These are phyloP conservation scores for Lemur catta DNA, from an alignment of 2,797 vertebrate genomes.

Conservation along the genomic window DNA sequence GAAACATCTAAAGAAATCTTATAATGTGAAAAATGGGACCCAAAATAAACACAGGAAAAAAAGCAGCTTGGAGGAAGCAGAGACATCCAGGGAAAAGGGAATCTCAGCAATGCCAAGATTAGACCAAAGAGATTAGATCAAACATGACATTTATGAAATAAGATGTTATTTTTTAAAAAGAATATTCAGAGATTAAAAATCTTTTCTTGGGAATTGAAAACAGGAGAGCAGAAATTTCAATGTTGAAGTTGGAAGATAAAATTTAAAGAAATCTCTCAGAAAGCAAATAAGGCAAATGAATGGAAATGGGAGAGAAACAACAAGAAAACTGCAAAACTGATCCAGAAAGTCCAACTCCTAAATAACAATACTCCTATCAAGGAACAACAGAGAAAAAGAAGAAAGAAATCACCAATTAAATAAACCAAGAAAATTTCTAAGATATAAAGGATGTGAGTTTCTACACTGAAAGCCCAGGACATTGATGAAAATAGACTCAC, in stretches of 20 bases:
- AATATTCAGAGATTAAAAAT: not conserved
- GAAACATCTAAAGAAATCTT: not conserved
- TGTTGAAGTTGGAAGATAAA: not conserved
- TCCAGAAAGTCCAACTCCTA: not conserved
- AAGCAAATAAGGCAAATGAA: not conserved
- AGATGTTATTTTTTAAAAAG: not conserved
- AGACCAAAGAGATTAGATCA: not conserved
- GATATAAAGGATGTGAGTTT: not conserved
- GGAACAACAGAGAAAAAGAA: not conserved
- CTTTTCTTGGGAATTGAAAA: not conserved
- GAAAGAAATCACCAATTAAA: not conserved
- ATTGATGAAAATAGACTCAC: not conserved
- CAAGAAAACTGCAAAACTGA: not conserved
- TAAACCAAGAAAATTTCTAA: not conserved
- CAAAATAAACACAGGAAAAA: not conserved
- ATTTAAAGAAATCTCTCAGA: not conserved
- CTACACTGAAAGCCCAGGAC: not conserved
- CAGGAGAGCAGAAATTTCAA: not conserved
- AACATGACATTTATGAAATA: not conserved
- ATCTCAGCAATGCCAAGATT: not conserved
- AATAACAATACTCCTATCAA: not conserved
- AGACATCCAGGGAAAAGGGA: not conserved
- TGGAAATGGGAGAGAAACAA: not conserved
- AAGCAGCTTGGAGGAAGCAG: not conserved
- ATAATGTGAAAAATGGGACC: not conserved